These are phyloP conservation scores for Amphiduros pacificus DNA, from an alignment of 2,888 invertebrate species.

Conservation along the genomic window DNA sequence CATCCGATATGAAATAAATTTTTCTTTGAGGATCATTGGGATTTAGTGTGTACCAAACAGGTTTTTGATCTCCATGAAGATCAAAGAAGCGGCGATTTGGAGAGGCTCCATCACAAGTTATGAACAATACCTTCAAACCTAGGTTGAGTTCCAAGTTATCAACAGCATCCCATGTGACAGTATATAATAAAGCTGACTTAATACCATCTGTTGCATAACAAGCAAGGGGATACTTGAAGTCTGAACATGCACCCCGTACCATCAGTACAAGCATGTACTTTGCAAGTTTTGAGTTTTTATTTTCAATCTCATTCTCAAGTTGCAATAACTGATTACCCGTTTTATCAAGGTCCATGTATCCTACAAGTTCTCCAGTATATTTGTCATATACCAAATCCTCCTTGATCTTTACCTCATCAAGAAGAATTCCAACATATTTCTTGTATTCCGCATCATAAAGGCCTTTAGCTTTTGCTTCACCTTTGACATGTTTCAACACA, in stretches of 20 bases:
- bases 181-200: not conserved
- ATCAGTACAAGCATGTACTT: slow-evolving; percentile 28
- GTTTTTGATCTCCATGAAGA: not conserved
- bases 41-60: not conserved
- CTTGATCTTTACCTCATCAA: slow-evolving; percentile 31
- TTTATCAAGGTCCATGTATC: slow-evolving; percentile 24
- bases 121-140: slow-evolving; percentile 5
- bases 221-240: slow-evolving; percentile 5
- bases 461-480: not conserved
- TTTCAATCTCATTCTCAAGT: slow-evolving; percentile 13
- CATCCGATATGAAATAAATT: slow-evolving; percentile 8
- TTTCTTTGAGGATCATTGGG: not conserved
- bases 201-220: slow-evolving; percentile 1
- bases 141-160: not conserved
- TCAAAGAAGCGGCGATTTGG: slow-evolving; percentile 5
- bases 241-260: slow-evolving; percentile 16
- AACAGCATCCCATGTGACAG: not conserved
- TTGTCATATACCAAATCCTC: slow-evolving; percentile 32
- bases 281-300: slow-evolving; percentile 8
- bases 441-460: not conserved
- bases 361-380: slow-evolving; percentile 28
- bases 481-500: not conserved
- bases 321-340: slow-evolving; percentile 27
- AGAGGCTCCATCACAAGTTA: slow-evolving; percentile 11
- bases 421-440: slow-evolving; percentile 24